These are phyloP conservation scores for Meloe dianella DNA, from an alignment of 2,888 invertebrate genomes.

Conservation along the genomic window DNA sequence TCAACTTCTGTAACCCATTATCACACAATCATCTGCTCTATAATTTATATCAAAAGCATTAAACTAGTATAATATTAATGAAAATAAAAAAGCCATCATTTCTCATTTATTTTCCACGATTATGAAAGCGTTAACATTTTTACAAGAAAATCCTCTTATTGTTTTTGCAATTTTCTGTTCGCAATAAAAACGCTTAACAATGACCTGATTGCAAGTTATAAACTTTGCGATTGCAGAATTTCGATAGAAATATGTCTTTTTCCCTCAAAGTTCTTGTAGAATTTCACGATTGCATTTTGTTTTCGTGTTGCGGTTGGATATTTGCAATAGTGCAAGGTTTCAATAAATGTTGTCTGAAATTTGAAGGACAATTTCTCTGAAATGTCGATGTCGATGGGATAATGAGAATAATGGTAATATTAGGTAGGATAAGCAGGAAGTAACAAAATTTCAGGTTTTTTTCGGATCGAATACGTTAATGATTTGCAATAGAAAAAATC, in stretches of 20 bases:
- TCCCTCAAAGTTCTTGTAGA: background rate
- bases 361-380: background rate
- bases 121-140: background rate
- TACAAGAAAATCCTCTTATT: background rate
- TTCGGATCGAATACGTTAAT: background rate
- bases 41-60: background rate
- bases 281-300: background rate
- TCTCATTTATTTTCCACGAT: background rate
- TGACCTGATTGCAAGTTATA: conserved; percentile 2
- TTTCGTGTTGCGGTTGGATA: background rate
- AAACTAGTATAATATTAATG: background rate
- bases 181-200: background rate
- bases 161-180: background rate
- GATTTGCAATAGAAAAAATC: background rate
- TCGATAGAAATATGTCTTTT: background rate
- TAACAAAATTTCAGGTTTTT: background rate
- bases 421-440: background rate
- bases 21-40: background rate
- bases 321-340: conserved; percentile 2
- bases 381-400: too few species aligned
- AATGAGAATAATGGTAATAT: too few species aligned
- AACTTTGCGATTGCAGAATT: conserved; percentile 3
- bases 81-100: too few species aligned
- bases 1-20: background rate
- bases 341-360: background rate